Evolutionary conservation across 2,113 vertebrate genomes (phyloP).

Genomic region (Gasterosteus nipponicus): DNA sequence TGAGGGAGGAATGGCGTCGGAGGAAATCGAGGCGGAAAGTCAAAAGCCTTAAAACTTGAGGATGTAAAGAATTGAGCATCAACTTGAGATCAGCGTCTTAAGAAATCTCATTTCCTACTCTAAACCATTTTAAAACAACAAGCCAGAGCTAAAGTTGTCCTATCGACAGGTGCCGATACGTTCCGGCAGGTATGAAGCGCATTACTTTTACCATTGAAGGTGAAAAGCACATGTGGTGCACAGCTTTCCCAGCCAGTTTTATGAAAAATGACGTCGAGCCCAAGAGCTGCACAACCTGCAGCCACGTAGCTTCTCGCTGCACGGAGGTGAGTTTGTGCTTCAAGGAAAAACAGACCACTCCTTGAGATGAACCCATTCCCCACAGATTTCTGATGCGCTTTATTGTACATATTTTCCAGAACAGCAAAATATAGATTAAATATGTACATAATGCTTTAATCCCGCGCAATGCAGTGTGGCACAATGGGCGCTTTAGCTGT

Average conservation of each 20-base stretch:
- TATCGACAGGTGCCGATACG: too few relatives aligned
- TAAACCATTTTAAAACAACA: too few relatives aligned
- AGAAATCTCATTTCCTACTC: too few relatives aligned
- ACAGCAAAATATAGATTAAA: background rate
- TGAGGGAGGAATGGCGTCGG: background rate
- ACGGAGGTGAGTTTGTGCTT: background rate
- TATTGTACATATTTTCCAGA: background rate
- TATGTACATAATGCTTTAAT: background rate
- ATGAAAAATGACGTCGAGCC: background rate
- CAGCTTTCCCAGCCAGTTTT: background rate
- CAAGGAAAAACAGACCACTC: background rate
- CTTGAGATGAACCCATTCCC: background rate
- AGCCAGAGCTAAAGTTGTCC: too few relatives aligned
- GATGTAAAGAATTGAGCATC: background rate
- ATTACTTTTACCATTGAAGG: too few relatives aligned
- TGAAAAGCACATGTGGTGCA: background rate
- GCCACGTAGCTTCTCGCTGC: background rate
- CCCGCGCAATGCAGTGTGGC: background rate
- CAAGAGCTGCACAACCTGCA: constrained; percentile 1
- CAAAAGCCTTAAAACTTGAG: background rate
- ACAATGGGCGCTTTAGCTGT: background rate
- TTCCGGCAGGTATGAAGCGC: background rate
- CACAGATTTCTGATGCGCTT: background rate
- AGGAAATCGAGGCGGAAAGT: background rate
- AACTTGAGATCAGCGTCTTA: background rate